These are phyloP conservation scores for Xenops minutus DNA, from an alignment of 2,797 vertebrate species.

Conservation along the genomic window DNA sequence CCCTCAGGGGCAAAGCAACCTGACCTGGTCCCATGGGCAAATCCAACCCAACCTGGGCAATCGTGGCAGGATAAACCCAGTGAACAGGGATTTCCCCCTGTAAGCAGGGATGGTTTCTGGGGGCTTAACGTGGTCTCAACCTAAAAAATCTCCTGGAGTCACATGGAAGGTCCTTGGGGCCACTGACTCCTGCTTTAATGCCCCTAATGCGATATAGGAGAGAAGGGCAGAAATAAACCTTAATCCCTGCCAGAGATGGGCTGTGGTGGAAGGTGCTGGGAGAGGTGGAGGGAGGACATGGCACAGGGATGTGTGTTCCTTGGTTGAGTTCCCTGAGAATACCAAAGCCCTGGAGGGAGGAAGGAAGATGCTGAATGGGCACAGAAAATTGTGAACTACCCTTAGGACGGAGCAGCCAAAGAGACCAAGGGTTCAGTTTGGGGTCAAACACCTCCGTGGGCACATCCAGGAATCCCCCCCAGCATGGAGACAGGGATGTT, in stretches of 20 bases:
- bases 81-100: neutral
- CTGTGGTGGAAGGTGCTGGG: neutral
- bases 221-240: slow-evolving; percentile 13
- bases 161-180: neutral
- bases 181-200: neutral
- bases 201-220: slow-evolving; percentile 37
- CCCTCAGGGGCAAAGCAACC: neutral
- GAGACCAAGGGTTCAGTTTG: neutral
- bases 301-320: accelerated
- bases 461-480: neutral
- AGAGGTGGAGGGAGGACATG: neutral
- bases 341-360: neutral
- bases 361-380: neutral
- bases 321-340: accelerated
- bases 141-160: neutral
- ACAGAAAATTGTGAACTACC: neutral
- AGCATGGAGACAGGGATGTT: accelerated
- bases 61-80: accelerated
- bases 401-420: accelerated
- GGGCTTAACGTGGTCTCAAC: neutral
- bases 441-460: neutral
- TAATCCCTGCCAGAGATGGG: neutral
- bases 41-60: neutral
- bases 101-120: neutral
- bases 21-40: accelerated